phyloP scores from a whole-genome alignment of 2,888 invertebrate genomes.

The Drosophila meridionalis region DNA sequence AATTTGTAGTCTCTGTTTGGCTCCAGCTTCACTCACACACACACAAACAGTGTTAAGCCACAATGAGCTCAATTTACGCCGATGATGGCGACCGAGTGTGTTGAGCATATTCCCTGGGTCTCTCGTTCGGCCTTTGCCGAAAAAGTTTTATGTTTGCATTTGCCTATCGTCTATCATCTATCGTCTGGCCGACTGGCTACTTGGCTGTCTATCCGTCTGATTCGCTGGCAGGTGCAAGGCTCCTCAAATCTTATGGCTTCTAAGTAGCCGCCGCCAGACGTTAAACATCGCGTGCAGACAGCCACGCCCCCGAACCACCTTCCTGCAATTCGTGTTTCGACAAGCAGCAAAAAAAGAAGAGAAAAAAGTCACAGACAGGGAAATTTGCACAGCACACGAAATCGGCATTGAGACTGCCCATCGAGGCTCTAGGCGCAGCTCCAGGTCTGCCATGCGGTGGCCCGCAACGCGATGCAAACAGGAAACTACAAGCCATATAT shows the following conservation, averaged over 20 bases:
- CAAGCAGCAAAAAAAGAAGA: slow-evolving; percentile 23
- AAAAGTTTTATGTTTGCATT: slow-evolving; percentile 72
- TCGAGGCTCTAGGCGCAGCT: background rate
- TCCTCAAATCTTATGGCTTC: slow-evolving; percentile 26
- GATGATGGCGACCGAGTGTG: slow-evolving; percentile 70
- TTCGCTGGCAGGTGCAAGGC: slow-evolving; percentile 20
- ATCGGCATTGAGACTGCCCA: slow-evolving; percentile 41
- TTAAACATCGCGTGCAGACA: slow-evolving; percentile 78
- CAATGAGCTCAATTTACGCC: slow-evolving; percentile 80
- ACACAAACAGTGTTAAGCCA: slow-evolving; percentile 65
- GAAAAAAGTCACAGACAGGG: slow-evolving; percentile 47
- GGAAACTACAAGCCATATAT: slow-evolving; percentile 59
- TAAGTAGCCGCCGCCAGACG: slow-evolving; percentile 70
- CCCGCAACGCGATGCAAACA: slow-evolving; percentile 29
- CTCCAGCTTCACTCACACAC: background rate
- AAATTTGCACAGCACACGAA: slow-evolving; percentile 54
- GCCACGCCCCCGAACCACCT: slow-evolving; percentile 26
- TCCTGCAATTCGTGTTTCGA: slow-evolving; percentile 23
- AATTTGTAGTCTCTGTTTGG: slow-evolving; percentile 10
- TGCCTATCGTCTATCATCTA: slow-evolving; percentile 57
- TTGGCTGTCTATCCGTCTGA: background rate
- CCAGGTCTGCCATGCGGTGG: background rate
- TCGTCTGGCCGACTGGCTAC: slow-evolving; percentile 29
- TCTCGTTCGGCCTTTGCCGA: slow-evolving; percentile 22
- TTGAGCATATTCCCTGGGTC: slow-evolving; percentile 5